A percentile compares a stretch with the other conserved stretches of the same genome.
Conservation (phyloP, 2,888 invertebrate genomes). For the Tuberolachnus salignus region DNA sequence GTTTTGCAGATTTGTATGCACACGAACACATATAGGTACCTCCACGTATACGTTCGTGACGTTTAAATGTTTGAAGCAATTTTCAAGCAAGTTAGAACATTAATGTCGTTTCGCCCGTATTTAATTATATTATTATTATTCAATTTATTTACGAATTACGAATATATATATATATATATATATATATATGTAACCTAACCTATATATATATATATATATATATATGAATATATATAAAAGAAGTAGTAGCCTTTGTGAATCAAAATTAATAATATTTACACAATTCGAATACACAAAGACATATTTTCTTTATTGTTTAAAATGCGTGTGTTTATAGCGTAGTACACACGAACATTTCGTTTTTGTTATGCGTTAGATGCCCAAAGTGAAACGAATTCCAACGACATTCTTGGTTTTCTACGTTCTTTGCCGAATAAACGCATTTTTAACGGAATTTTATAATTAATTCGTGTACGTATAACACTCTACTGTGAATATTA, state of each 20-base stretch:
- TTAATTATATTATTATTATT: background rate
- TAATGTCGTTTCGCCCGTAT: background rate
- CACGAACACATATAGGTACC: too few relatives aligned
- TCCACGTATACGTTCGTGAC: too few relatives aligned
- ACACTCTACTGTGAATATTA: too few relatives aligned
- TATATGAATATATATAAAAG: too few relatives aligned
- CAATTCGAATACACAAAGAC: background rate
- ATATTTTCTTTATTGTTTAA: constrained; percentile 28
- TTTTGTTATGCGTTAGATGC: background rate
- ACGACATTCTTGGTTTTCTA: constrained; percentile 4
- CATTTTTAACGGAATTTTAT: constrained; percentile 29
- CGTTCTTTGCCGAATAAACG: background rate
- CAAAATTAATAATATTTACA: constrained; percentile 6
- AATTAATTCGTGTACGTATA: constrained; percentile 6
- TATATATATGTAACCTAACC: too few relatives aligned
- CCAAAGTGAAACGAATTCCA: constrained; percentile 33
- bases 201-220: too few relatives aligned
- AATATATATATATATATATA: too few relatives aligned
- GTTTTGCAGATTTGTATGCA: too few relatives aligned
- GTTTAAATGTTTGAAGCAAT: too few relatives aligned
- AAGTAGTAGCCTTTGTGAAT: background rate
- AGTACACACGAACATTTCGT: background rate
- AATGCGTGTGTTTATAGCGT: background rate
- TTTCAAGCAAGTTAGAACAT: too few relatives aligned
- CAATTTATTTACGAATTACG: background rate